Base-by-base conservation (phyloP, 2,888 invertebrate genomes). In the Thalpophila matura region DNA sequence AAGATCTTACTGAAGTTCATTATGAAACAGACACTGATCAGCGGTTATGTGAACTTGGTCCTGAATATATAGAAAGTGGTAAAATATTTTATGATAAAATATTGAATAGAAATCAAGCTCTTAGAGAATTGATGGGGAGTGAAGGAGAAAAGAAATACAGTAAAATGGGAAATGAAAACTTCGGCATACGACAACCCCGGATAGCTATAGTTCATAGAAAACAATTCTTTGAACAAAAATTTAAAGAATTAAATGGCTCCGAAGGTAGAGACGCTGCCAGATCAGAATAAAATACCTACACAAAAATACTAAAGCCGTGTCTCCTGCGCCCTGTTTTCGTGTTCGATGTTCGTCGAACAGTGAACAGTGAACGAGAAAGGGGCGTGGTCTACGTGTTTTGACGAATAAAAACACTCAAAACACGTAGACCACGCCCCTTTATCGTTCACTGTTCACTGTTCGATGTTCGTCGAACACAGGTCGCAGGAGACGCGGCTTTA, bases 1-100 rank as follows among this genome's bases (percentile, higher is more conserved):
- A 96, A 83, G 97, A 98, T 87, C 91, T 92, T 72, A 95, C 96
- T 10, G 96, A 96, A 84, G 93, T 96, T 20, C 81, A 94, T 75
- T 96, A 95, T 84, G 98, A 98, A 85, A 89, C 92, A 7, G 74
- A 92, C 10, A 95, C 96, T 18, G 98, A 98, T 86, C 90, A 95
- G 55, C 88, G 93, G 67, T 90, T 98, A 18, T 95, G 96, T 68
- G 86, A 95, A 27, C 85, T 97, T 57, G 96, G 96, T 37, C 89
- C 92, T 37, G 94, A 96, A 40, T 97, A 96, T 86, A 90, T 96
- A 9, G 95, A 96, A 83, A 97, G 98, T 45, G 98, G 98, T 3
- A 91, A 96, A 27, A 96, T 97, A 86, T 98, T 96, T 91, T 98
- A 98, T 85, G 95, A 96, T 24, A 98, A 97, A 91, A 85, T 96